Evolutionary conservation across 2,888 invertebrate genomes (phyloP), one percentile per base, ranked within the genome.

Genomic region (Parthenolecanium corni): DNA sequence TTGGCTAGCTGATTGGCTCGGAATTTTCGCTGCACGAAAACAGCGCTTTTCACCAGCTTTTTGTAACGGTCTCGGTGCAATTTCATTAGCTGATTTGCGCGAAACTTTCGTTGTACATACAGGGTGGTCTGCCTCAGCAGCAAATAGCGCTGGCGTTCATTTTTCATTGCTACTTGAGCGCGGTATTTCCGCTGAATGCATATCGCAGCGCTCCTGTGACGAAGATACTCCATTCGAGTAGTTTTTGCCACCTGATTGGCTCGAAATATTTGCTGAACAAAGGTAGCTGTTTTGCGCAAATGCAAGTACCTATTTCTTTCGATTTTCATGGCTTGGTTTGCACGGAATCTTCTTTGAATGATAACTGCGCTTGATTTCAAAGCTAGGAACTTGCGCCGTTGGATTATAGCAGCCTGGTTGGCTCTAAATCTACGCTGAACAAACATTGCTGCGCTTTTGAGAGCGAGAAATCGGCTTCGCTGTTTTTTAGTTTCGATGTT

Each of bases 1-100:
- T 42, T 38, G 47, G 46, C 46, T 5, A 16, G 21, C 12, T 6
- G 5, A 11, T 62, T 64, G 2, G 62, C 62, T 36, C 24, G 18
- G 21, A 62, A 66, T 58, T 52, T 61, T 11, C 65, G 46, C 23
- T 67, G 66, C 42, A 66, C 23, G 25, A 49, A 56, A 11, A 67
- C n/a, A 21, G 31, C 16, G 2, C 63, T 49, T 31, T 52, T 47
- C 57, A 44, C 62, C 6, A 65, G 49, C 16, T 51, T 64, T 16
- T 62, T 12, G 40, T 56, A 67, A 1, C 24, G 57, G 23, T 64
- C 44, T 47, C 52, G 14, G 20, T n/a, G 20, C 12, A 31, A 24
- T 31, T 36, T 25, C 16, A n/a, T 5, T 20, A 52, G 1, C 49
- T 20, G 5, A 14, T 52, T 52, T 0, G 62, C 64, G n/a, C 66